Percentiles rank a stretch among this genome's conserved stretches.
phyloP scores from a whole-genome alignment of 1,140 invertebrate genomes.

The Lethrus apterus region DNA sequence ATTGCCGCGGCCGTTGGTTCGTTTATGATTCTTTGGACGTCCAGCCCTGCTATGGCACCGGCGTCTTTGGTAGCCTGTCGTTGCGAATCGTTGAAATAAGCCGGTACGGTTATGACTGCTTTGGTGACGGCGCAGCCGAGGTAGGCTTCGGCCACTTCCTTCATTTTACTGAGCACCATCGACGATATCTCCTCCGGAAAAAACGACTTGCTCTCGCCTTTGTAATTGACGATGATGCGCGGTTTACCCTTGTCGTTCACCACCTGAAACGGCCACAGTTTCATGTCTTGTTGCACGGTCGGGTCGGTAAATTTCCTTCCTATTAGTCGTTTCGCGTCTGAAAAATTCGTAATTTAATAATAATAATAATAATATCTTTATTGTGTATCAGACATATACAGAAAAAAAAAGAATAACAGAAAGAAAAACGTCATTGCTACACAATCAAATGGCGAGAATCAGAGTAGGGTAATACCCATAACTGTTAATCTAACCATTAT shows the following conservation, averaged over 20 bases:
- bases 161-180: constrained; percentile 79
- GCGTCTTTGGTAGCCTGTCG: constrained; percentile 42
- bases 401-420: background rate
- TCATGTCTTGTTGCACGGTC: constrained; percentile 55
- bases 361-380: too few relatives aligned
- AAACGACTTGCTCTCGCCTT: constrained; percentile 49
- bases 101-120: constrained; percentile 46
- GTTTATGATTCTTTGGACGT: constrained; percentile 63
- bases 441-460: too few relatives aligned
- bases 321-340: constrained; percentile 51
- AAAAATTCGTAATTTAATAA: too few relatives aligned
- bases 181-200: constrained; percentile 65
- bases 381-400: too few relatives aligned
- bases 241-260: constrained; percentile 54
- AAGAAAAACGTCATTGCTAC: background rate
- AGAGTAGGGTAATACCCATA: too few relatives aligned
- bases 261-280: constrained; percentile 59
- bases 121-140: constrained; percentile 36
- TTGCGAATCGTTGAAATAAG: constrained; percentile 39
- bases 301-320: constrained; percentile 63
- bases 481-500: too few relatives aligned
- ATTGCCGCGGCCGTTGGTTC: constrained; percentile 64
- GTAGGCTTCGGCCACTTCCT: constrained; percentile 51
- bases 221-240: constrained; percentile 49
- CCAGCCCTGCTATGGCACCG: constrained; percentile 53